These are phyloP conservation scores for Geothlypis trichas DNA, from an alignment of 2,113 vertebrate species.

Conservation along the genomic window DNA sequence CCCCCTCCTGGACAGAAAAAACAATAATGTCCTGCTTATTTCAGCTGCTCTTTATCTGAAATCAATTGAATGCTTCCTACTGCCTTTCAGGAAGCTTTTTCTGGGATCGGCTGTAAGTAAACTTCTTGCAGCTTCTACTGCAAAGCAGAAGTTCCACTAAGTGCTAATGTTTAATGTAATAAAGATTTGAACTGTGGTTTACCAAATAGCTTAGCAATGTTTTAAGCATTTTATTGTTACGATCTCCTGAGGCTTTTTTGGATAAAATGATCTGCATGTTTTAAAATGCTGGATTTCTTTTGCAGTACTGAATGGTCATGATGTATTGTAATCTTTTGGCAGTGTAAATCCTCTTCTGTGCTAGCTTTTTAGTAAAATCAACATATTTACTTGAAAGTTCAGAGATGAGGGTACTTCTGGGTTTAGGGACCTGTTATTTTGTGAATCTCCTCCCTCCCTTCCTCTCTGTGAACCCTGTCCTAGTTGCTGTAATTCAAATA, in stretches of 20 bases:
- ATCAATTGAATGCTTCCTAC: slow-evolving; percentile 25
- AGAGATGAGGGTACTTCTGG: background rate
- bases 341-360: background rate
- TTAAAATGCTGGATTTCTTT: background rate
- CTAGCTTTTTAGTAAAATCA: background rate
- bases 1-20: background rate
- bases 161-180: background rate
- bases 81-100: slow-evolving; percentile 22
- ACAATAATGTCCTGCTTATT: background rate
- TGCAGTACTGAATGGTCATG: background rate
- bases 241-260: background rate
- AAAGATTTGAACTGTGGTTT: background rate
- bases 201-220: background rate
- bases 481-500: background rate
- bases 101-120: background rate
- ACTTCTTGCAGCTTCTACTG: background rate
- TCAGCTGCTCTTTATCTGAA: slow-evolving; percentile 10
- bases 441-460: background rate
- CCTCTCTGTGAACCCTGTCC: background rate
- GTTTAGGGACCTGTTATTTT: background rate
- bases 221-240: background rate
- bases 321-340: background rate
- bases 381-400: fast-evolving
- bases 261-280: background rate
- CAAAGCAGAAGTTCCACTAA: background rate